phyloP scores from a whole-genome alignment of 2,797 vertebrate genomes.

The Acanthornis magna region DNA sequence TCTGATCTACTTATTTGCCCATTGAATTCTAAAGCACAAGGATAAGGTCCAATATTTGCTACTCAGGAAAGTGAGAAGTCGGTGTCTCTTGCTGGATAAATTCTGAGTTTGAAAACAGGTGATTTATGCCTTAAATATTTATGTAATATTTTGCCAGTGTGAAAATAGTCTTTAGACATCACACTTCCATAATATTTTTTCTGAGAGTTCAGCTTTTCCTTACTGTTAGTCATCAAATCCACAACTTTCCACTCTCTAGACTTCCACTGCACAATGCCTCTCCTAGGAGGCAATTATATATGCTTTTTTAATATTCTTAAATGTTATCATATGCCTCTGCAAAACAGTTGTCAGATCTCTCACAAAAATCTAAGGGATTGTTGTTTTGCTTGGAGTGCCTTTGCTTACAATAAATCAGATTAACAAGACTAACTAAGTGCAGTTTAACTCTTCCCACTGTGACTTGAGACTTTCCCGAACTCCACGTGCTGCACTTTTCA shows the following conservation, averaged over 20 bases:
- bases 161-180: neutral
- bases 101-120: neutral
- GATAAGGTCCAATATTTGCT: neutral
- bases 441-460: slow-evolving; percentile 52
- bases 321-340: neutral
- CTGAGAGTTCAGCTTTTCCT: neutral
- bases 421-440: slow-evolving; percentile 42
- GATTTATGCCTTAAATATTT: neutral
- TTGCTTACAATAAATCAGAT: slow-evolving; percentile 61
- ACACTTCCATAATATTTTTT: neutral
- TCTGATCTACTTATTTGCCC: neutral
- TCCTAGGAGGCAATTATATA: slow-evolving; percentile 46
- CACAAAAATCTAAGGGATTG: neutral
- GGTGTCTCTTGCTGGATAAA: neutral
- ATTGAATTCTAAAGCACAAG: neutral
- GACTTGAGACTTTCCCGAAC: slow-evolving; percentile 2
- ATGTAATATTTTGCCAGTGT: neutral
- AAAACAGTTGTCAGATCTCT: slow-evolving; percentile 32
- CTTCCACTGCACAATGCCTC: slow-evolving; percentile 1
- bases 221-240: neutral
- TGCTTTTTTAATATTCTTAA: slow-evolving; percentile 18
- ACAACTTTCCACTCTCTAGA: neutral
- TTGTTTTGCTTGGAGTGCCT: neutral
- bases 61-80: neutral
- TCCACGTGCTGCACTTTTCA: slow-evolving; percentile 33